Percentiles rank a stretch among this genome's conserved stretches.
Evolutionary conservation across 2,888 invertebrate genomes (phyloP).

Genomic region (Spodoptera exigua): DNA sequence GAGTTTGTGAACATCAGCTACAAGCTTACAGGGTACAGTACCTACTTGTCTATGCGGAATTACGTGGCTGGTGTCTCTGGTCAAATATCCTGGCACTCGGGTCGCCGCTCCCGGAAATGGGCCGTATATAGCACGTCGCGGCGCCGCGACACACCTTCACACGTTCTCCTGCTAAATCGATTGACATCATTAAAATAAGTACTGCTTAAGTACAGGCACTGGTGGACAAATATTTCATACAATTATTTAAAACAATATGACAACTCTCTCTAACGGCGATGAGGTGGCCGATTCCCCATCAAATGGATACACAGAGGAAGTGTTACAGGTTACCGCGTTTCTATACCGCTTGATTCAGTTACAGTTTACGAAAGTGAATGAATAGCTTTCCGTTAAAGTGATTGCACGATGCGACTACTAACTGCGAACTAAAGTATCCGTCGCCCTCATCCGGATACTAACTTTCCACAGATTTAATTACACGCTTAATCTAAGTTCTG

Average conservation of each 20-base stretch:
- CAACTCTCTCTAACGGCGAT: no score
- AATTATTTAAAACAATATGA: no score
- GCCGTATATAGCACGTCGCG: slow-evolving; percentile 69
- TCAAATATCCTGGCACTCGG: slow-evolving; percentile 64
- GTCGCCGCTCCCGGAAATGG: slow-evolving; percentile 78
- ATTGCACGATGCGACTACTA: slow-evolving; percentile 23
- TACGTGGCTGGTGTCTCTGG: slow-evolving; percentile 40
- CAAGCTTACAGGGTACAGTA: no score
- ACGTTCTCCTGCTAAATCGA: slow-evolving; percentile 25
- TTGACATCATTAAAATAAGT: slow-evolving; percentile 2
- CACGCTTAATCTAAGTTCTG: slow-evolving; percentile 43
- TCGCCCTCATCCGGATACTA: slow-evolving; percentile 37
- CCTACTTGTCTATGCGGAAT: no score
- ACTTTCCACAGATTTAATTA: slow-evolving; percentile 56
- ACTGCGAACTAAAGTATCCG: slow-evolving; percentile 28
- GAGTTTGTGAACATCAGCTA: no score
- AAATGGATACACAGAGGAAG: no score
- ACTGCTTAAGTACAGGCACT: neutral
- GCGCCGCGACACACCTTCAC: slow-evolving; percentile 50
- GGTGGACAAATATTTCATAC: no score
- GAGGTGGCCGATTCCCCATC: no score
- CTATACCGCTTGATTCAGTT: slow-evolving; percentile 42
- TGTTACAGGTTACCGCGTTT: no score
- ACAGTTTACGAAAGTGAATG: slow-evolving; percentile 27
- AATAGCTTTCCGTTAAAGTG: slow-evolving; percentile 38